These are phyloP conservation scores for Osmerus mordax DNA, from an alignment of 2,113 vertebrate genomes.

Conservation along the genomic window DNA sequence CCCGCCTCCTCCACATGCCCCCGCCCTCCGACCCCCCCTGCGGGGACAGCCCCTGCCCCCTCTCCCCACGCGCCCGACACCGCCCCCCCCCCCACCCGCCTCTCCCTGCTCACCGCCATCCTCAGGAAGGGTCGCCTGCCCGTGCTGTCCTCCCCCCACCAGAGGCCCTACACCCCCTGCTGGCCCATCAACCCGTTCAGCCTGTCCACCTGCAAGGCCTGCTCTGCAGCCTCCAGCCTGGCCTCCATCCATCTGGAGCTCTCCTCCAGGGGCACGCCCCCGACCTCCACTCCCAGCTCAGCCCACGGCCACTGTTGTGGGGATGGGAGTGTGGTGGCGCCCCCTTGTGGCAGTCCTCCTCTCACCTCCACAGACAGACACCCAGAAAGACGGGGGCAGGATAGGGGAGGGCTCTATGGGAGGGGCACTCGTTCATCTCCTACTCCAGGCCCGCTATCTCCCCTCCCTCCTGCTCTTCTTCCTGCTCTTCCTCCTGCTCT, in stretches of 20 bases:
- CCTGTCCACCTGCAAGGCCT: conserved; percentile 65
- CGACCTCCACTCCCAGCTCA: conserved; percentile 19
- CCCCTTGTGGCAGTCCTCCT: conserved; percentile 19
- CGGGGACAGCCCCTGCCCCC: conserved; percentile 62
- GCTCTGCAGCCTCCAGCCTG: conserved; percentile 76
- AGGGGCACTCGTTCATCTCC: conserved; percentile 19
- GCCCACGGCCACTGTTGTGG: conserved; percentile 57
- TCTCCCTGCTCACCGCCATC: conserved; percentile 91
- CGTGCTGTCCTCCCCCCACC: conserved; percentile 57
- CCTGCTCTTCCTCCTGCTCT: conserved; percentile 37
- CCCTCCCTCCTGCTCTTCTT: neutral
- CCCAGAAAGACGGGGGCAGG: conserved; percentile 18
- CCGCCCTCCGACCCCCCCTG: conserved; percentile 73
- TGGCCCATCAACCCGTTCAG: conserved; percentile 68
- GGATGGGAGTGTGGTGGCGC: conserved; percentile 7
- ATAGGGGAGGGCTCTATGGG: conserved; percentile 13
- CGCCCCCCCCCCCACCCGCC: conserved; percentile 77
- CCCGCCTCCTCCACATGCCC: conserved; percentile 74
- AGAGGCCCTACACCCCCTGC: conserved; percentile 74
- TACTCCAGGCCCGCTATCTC: neutral
- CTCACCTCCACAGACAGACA: conserved; percentile 18
- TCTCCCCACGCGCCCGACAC: conserved; percentile 61
- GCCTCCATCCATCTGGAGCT: conserved; percentile 72
- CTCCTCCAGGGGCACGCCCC: conserved; percentile 52
- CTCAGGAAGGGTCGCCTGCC: conserved; percentile 82